Evolutionary conservation across 2,113 vertebrate species (phyloP).

Genomic region (Trematocara nigrifrons): DNA sequence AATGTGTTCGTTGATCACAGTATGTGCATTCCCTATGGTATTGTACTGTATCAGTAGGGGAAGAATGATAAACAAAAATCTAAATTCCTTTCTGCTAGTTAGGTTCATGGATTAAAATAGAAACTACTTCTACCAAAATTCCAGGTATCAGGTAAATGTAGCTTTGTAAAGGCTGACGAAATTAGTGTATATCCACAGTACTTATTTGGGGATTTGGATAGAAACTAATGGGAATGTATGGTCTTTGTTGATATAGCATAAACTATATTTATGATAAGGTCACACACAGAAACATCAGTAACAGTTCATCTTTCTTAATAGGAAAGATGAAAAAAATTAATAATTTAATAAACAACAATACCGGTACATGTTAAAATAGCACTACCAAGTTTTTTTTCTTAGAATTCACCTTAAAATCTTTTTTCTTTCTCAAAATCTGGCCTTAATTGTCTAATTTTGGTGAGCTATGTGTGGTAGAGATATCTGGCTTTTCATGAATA

Average conservation of each 20-base stretch:
- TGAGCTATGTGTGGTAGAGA: background rate
- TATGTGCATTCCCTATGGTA: background rate
- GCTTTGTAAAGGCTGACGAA: background rate
- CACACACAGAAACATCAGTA: background rate
- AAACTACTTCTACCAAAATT: background rate
- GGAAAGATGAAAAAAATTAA: background rate
- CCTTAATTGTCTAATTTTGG: background rate
- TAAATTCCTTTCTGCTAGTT: background rate
- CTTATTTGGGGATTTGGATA: background rate
- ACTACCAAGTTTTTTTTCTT: background rate
- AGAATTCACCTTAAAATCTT: background rate
- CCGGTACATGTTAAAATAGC: background rate
- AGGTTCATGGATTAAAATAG: rapidly evolving
- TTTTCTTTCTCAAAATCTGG: background rate
- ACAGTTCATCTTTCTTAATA: background rate
- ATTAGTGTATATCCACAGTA: background rate
- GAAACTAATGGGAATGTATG: background rate
- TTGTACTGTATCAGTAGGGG: background rate
- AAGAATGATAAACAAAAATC: background rate
- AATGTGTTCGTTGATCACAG: constrained; percentile 11
- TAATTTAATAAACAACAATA: background rate
- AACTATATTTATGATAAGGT: background rate
- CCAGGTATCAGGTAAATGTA: background rate
- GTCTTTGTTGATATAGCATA: background rate
- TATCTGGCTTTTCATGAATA: background rate